phyloP scores from a whole-genome alignment of 2,797 vertebrate genomes.

The Smutsia gigantea region DNA sequence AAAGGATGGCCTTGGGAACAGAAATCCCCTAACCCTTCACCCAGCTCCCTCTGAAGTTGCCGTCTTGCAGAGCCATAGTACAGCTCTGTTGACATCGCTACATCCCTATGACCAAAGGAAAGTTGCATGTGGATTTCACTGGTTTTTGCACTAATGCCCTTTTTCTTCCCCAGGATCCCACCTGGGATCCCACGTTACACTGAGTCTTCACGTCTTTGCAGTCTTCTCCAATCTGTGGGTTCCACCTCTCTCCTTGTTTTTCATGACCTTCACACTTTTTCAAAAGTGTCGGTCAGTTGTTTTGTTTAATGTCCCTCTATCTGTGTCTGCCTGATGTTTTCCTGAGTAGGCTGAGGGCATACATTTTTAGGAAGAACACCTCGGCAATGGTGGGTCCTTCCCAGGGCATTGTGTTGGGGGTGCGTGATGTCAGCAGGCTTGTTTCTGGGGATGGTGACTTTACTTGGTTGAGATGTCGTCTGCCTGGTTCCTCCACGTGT shows the following conservation, averaged over 20 bases:
- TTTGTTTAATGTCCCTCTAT: neutral
- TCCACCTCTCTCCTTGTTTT: neutral
- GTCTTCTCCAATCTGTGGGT: neutral
- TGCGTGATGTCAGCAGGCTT: neutral
- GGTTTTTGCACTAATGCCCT: neutral
- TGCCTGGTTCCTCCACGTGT: neutral
- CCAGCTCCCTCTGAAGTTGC: neutral
- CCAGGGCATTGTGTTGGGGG: neutral
- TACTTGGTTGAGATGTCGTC: neutral
- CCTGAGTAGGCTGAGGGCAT: neutral
- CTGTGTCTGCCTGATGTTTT: neutral
- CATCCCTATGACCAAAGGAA: neutral
- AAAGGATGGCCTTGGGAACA: neutral
- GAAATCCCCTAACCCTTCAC: neutral
- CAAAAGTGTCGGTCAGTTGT: neutral
- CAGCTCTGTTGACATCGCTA: neutral
- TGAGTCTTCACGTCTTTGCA: neutral
- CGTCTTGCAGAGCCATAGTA: neutral
- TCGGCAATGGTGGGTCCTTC: neutral
- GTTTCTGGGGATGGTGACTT: neutral
- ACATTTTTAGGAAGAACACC: neutral
- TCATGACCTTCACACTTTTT: slow-evolving; percentile 1
- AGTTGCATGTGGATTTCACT: neutral
- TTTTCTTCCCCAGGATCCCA: neutral
- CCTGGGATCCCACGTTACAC: neutral